phyloP scores from a whole-genome alignment of 2,113 vertebrate species.

The Phaethon lepturus region DNA sequence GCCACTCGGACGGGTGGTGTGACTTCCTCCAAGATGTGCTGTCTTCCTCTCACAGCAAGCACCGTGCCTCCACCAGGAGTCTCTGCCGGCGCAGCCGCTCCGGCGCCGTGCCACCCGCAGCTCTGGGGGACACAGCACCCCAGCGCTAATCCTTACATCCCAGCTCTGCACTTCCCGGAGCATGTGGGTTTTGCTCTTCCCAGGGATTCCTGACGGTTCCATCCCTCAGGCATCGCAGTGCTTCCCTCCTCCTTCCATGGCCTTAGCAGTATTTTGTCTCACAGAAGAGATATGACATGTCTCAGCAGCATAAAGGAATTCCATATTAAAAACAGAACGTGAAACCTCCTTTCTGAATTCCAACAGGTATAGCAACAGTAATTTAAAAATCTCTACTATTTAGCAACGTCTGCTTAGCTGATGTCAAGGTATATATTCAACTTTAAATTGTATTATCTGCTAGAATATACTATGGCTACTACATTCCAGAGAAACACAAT shows the following conservation, averaged over 20 bases:
- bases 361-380: not conserved
- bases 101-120: fast-evolving
- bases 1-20: not conserved
- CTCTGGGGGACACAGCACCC: not conserved
- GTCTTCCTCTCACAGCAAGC: not conserved
- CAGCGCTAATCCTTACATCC: not conserved
- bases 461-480: not conserved
- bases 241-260: not conserved
- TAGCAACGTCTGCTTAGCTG: not conserved
- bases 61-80: fast-evolving
- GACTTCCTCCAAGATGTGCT: not conserved
- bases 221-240: not conserved
- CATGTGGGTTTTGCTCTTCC: not conserved
- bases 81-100: fast-evolving
- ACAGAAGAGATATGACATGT: not conserved
- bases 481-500: not conserved
- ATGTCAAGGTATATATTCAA: not conserved
- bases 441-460: not conserved
- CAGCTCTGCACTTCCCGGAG: not conserved
- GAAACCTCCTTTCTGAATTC: not conserved
- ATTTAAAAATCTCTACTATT: not conserved
- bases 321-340: not conserved
- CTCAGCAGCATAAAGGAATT: not conserved
- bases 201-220: not conserved
- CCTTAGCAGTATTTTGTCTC: not conserved